Percentiles rank a stretch among this genome's conserved stretches.
These are phyloP conservation scores for Diplodus puntazzo DNA, from an alignment of 2,797 vertebrate genomes.

Conservation along the genomic window DNA sequence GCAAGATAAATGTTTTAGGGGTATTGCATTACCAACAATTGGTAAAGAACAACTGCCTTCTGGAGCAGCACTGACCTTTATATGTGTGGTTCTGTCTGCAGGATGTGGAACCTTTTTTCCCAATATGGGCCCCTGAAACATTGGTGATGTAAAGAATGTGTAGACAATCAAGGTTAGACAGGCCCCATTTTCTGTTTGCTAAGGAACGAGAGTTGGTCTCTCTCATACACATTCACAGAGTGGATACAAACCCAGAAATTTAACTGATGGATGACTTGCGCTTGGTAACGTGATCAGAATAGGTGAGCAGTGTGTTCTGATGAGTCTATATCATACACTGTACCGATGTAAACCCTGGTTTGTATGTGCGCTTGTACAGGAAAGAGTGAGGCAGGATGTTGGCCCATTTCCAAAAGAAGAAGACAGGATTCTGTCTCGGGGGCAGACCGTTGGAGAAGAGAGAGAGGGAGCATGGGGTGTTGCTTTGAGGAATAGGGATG, in stretches of 20 bases:
- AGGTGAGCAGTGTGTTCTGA: neutral
- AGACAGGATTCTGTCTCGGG: slow-evolving; percentile 72
- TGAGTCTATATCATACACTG: neutral
- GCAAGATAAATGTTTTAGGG: slow-evolving; percentile 8
- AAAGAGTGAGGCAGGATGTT: slow-evolving; percentile 70
- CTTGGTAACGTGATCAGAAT: slow-evolving; percentile 30
- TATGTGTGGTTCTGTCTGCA: slow-evolving; percentile 43
- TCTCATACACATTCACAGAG: slow-evolving; percentile 22
- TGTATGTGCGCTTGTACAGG: slow-evolving; percentile 27
- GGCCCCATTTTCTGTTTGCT: slow-evolving; percentile 59
- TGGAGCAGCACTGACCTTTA: slow-evolving; percentile 22
- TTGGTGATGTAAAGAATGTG: slow-evolving; percentile 75
- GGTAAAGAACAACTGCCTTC: slow-evolving; percentile 19
- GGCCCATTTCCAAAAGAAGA: slow-evolving; percentile 70
- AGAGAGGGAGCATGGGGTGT: slow-evolving; percentile 49
- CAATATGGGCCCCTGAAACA: slow-evolving; percentile 70
- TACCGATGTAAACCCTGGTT: slow-evolving; percentile 24
- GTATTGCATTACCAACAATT: slow-evolving; percentile 37
- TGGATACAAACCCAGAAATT: slow-evolving; percentile 24
- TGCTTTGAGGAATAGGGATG: slow-evolving; percentile 55
- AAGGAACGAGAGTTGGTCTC: slow-evolving; percentile 40
- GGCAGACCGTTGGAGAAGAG: slow-evolving; percentile 56
- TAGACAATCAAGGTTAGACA: slow-evolving; percentile 68
- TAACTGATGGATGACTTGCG: slow-evolving; percentile 22
- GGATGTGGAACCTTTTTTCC: slow-evolving; percentile 57